Evolutionary conservation across 2,888 invertebrate species (phyloP).

Genomic region (Rhingia campestris): DNA sequence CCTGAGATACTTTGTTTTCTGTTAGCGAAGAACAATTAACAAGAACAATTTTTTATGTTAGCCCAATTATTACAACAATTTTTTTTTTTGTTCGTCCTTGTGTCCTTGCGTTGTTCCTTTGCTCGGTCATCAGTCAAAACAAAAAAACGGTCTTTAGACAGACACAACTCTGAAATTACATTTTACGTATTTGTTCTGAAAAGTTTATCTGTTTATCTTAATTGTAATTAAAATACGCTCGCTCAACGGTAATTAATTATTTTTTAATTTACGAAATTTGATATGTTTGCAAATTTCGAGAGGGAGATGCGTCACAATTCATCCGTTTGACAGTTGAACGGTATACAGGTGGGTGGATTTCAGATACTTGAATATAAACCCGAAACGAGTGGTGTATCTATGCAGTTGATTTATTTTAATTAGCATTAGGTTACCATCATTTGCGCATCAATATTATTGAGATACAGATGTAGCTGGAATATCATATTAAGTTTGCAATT

Average conservation of each 20-base stretch:
- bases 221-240: not conserved
- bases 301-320: conserved; percentile 1
- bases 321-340: not conserved
- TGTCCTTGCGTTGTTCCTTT: not conserved
- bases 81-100: not conserved
- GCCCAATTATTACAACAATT: not conserved
- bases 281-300: conserved; percentile 2
- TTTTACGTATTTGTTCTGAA: not conserved
- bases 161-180: not conserved
- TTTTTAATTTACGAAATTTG: conserved; percentile 47
- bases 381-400: conserved; percentile 17
- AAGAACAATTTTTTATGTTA: conserved; percentile 19
- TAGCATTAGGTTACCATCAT: conserved; percentile 44
- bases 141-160: not conserved
- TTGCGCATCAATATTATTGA: conserved; percentile 42
- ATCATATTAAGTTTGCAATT: conserved; percentile 33
- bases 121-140: not conserved
- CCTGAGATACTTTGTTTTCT: not conserved
- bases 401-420: conserved; percentile 67
- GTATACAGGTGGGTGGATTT: conserved; percentile 6
- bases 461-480: not conserved
- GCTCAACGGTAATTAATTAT: conserved; percentile 56
- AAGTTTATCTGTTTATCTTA: not conserved
- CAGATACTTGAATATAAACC: conserved; percentile 7
- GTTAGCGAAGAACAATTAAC: conserved; percentile 35